Evolutionary conservation across 2,113 vertebrate species (phyloP), one percentile per base, ranked within the genome.

Genomic region (Mandrillus leucophaeus): DNA sequence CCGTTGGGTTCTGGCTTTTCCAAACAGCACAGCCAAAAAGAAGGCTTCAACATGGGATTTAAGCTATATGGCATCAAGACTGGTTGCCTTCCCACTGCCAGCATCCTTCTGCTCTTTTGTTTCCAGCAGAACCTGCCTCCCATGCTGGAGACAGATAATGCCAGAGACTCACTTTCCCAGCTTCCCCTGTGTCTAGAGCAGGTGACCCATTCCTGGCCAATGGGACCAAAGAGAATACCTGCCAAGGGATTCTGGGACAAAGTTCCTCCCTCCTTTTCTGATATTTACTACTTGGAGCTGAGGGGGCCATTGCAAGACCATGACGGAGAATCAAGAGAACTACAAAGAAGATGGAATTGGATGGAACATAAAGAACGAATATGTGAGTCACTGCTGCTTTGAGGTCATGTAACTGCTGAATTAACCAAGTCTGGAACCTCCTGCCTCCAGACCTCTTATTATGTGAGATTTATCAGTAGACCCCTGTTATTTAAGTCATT

Each of bases 401-500:
- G 25, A 90, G 86, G 92, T 95, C 84, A 89, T 73, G 96, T 90
- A 82, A 78, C 61, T 96, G 82, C 57, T 50, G 57, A 84, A 73
- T 91, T 66, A 52, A 87, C 43, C n/a, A 91, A 35, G 8, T 75
- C 84, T 84, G 78, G 64, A 78, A 35, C 4, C 85, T 79, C 43
- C 78, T 79, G 82, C 40, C 12, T 88, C 76, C 14, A 61, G 22
- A 93, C 61, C 61, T 84, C 91, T 88, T 88, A 68, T 87, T 87
- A 85, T 78, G n/a, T 73, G 57, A 84, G 59, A 82, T 76, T 93
- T 95, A 90, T 95, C 91, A 76, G 76, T 82, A 78, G 95, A 70
- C 6, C 43, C 48, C 83, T 83, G 22, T 94, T 88, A 57, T 64
- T 79, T 89, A 76, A 95, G 79, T 92, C 93, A 93, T 75, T 83